Percentiles rank a stretch among this genome's conserved stretches.
Conservation (phyloP, 2,888 invertebrate species). For the Drosophila phalerata region DNA sequence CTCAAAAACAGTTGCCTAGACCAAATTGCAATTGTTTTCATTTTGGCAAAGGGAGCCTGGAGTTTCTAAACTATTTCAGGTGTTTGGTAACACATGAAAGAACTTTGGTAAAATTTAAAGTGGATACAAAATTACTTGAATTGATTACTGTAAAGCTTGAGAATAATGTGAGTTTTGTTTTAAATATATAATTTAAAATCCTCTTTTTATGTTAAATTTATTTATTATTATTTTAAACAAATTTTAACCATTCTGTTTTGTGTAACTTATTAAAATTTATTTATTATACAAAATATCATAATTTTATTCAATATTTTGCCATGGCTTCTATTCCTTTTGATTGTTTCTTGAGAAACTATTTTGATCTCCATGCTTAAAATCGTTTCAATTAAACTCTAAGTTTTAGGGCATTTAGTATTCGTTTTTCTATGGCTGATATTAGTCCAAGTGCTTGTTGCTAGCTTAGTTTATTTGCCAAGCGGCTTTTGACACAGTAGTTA, state of each 20-base stretch:
- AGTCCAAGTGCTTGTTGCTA: slow-evolving; percentile 25
- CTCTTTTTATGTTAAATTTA: background rate
- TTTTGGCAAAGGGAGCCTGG: background rate
- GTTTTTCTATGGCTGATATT: background rate
- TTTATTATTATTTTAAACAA: background rate
- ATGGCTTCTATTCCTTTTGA: too few relatives aligned
- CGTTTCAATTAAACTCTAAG: background rate
- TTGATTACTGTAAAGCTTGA: too few relatives aligned
- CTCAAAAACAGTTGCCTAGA: slow-evolving; percentile 30
- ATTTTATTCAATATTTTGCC: background rate
- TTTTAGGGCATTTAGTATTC: slow-evolving; percentile 48
- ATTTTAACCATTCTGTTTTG: background rate
- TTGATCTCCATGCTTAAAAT: too few relatives aligned
- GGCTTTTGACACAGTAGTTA: slow-evolving; percentile 80
- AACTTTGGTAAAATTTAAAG: background rate
- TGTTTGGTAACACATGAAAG: background rate
- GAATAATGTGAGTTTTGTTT: too few relatives aligned
- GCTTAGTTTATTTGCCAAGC: slow-evolving; percentile 75
- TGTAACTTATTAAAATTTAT: too few relatives aligned
- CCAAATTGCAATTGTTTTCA: slow-evolving; percentile 63
- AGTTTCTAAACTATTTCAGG: background rate
- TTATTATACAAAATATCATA: too few relatives aligned
- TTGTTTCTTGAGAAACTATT: too few relatives aligned
- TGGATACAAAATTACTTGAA: background rate
- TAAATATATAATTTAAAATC: too few relatives aligned